These are phyloP conservation scores for Caenorhabditis elegans DNA, from an alignment of 1,140 invertebrate species.

Conservation along the genomic window DNA sequence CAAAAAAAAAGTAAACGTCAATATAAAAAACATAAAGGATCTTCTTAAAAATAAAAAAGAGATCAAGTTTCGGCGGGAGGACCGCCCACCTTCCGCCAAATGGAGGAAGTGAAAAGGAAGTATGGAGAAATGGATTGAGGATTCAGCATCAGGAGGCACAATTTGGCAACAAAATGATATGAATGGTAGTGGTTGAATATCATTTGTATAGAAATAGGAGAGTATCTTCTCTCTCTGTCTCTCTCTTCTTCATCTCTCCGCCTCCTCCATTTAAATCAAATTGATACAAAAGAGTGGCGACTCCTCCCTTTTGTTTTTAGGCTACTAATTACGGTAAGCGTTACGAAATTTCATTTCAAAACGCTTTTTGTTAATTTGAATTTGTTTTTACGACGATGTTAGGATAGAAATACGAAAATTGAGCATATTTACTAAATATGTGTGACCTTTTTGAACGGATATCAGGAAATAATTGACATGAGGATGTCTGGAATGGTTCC, in stretches of 20 bases:
- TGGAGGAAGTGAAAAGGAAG: not conserved
- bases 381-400: not conserved
- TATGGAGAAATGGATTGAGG: not conserved
- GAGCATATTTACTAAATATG: no score
- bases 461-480: no score
- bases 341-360: not conserved
- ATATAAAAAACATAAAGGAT: not conserved
- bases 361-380: constrained; percentile 10
- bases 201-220: not conserved
- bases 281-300: not conserved
- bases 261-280: not conserved
- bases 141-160: not conserved
- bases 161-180: not conserved
- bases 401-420: not conserved
- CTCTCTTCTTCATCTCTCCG: no score
- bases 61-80: constrained; percentile 30
- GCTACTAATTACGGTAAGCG: constrained; percentile 14
- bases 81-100: constrained; percentile 29
- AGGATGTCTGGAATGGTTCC: no score
- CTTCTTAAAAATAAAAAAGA: no score
- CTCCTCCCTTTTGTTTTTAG: not conserved
- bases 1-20: not conserved
- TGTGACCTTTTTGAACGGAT: constrained; percentile 5
- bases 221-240: no score
- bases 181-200: not conserved